These are phyloP conservation scores for Uromys caudimaculatus DNA, from an alignment of 2,797 vertebrate genomes.

Conservation along the genomic window DNA sequence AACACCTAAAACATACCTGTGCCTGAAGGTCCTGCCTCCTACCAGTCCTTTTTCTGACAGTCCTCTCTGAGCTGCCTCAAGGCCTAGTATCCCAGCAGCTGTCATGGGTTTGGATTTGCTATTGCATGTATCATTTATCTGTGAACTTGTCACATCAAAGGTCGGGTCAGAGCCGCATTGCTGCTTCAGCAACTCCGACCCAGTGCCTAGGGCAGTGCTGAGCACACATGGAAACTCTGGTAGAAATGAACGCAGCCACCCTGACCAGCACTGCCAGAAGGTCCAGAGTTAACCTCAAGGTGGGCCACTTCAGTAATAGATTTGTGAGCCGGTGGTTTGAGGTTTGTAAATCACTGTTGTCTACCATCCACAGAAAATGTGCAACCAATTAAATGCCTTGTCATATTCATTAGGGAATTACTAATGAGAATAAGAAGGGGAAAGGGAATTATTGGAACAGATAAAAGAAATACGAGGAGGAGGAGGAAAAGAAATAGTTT, in stretches of 20 bases:
- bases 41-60: not conserved
- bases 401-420: constrained; percentile 26
- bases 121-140: not conserved
- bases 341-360: constrained; percentile 5
- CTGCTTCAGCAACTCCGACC: not conserved
- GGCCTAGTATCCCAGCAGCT: not conserved
- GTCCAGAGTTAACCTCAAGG: not conserved
- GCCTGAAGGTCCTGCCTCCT: not conserved
- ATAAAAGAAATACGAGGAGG: constrained; percentile 18
- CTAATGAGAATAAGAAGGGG: constrained; percentile 7
- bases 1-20: not conserved
- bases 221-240: not conserved
- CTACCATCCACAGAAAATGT: not conserved
- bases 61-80: not conserved
- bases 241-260: not conserved
- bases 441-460: not conserved
- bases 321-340: not conserved
- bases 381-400: constrained; percentile 15
- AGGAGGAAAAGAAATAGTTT: not conserved
- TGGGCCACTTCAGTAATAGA: not conserved
- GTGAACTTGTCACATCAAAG: not conserved
- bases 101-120: not conserved
- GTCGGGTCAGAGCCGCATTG: not conserved
- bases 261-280: not conserved
- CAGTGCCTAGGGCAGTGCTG: not conserved